Conservation (phyloP, 2,113 vertebrate species). For the Archilochus colubris region DNA sequence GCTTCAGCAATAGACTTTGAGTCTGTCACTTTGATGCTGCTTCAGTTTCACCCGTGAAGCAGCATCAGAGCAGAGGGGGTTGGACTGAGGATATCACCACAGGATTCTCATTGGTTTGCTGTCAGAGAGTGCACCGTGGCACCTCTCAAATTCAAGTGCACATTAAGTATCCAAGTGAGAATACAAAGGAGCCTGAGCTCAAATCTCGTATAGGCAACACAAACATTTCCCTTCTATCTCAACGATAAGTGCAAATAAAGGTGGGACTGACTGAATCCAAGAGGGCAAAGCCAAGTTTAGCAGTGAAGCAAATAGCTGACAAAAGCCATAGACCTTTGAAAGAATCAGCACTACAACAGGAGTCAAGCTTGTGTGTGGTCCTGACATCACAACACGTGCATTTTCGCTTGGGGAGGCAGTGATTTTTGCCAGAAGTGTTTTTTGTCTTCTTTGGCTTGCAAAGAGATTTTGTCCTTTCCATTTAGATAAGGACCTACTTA, state of each 20-base stretch:
- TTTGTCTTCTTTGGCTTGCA: neutral
- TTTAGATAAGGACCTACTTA: constrained; percentile 8
- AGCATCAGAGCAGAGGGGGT: neutral
- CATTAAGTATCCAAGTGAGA: neutral
- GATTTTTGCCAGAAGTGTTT: neutral
- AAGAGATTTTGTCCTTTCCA: neutral
- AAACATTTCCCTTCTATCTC: neutral
- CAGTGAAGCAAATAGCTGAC: neutral
- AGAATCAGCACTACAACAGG: neutral
- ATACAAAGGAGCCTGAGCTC: neutral
- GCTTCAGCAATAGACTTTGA: neutral
- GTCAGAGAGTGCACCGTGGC: neutral
- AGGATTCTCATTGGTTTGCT: neutral
- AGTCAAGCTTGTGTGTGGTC: neutral
- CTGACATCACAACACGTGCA: neutral
- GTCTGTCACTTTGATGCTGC: neutral
- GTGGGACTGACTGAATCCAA: neutral
- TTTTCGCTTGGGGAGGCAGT: neutral
- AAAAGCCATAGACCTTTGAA: neutral
- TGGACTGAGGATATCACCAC: neutral
- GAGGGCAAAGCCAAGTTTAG: neutral
- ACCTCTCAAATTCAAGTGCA: neutral
- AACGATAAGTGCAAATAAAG: neutral
- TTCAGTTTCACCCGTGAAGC: neutral
- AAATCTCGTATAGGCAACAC: neutral